A percentile compares a stretch with the other conserved stretches of the same genome.
Evolutionary conservation across 2,113 vertebrate species (phyloP).

Genomic region (Acrocephalus kingi): DNA sequence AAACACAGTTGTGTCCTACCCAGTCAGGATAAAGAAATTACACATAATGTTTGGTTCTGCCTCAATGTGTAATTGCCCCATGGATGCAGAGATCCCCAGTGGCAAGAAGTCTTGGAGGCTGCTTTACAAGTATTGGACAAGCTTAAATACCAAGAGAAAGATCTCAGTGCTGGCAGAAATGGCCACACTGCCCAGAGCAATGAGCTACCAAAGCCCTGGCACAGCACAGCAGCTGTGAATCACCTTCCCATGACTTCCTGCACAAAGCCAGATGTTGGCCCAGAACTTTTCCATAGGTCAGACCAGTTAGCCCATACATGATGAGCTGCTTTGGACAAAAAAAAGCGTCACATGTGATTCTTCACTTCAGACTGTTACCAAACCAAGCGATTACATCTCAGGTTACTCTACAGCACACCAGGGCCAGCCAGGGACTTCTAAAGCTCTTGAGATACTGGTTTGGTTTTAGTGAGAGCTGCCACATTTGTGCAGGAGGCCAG

Average conservation of each 20-base stretch:
- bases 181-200: background rate
- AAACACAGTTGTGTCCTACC: constrained; percentile 3
- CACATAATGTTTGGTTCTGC: background rate
- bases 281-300: background rate
- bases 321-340: background rate
- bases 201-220: background rate
- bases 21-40: background rate
- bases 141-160: background rate
- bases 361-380: background rate
- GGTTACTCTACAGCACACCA: background rate
- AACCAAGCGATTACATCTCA: background rate
- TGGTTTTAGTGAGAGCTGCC: background rate
- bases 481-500: background rate
- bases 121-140: background rate
- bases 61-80: background rate
- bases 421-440: background rate
- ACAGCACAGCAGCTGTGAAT: constrained; percentile 1
- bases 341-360: background rate
- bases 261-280: background rate
- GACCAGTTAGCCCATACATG: background rate
- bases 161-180: background rate
- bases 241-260: constrained; percentile 22
- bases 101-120: background rate
- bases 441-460: background rate
- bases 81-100: background rate